Conservation (phyloP, 2,113 vertebrate genomes). For the Lophochroa leadbeateri region DNA sequence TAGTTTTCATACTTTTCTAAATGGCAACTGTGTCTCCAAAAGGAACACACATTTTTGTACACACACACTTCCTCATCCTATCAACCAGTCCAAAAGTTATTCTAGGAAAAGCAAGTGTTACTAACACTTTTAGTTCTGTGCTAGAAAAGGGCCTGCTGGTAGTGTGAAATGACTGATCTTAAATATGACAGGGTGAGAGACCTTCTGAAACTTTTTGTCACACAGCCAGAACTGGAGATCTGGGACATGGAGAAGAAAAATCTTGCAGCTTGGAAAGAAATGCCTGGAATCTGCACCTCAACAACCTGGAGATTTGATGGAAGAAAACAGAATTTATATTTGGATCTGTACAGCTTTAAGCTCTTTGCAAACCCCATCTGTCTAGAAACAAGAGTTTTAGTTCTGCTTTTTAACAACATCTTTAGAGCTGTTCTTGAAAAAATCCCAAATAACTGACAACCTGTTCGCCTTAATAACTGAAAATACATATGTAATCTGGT, state of each 20-base stretch:
- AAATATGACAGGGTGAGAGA: not conserved
- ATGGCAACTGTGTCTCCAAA: not conserved
- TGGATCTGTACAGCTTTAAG: not conserved
- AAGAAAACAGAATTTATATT: not conserved
- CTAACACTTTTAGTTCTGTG: not conserved
- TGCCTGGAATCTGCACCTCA: not conserved
- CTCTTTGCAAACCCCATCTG: not conserved
- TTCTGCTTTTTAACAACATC: not conserved
- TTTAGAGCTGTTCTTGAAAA: not conserved
- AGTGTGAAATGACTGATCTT: constrained; percentile 9
- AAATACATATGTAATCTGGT: not conserved
- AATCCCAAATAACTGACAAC: not conserved
- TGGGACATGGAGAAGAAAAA: not conserved
- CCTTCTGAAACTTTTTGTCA: not conserved
- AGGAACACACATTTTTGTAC: not conserved
- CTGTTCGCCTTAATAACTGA: not conserved
- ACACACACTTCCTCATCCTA: not conserved
- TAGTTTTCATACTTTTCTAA: not conserved
- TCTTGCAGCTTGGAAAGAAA: not conserved
- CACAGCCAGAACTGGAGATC: not conserved
- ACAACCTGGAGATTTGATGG: not conserved
- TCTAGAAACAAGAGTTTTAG: not conserved
- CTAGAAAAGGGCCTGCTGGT: not conserved
- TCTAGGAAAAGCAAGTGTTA: not conserved
- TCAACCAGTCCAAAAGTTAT: not conserved